A percentile compares a stretch with the other conserved stretches of the same genome.
phyloP scores from a whole-genome alignment of 2,797 vertebrate species.

The Enteromius anoplus region DNA sequence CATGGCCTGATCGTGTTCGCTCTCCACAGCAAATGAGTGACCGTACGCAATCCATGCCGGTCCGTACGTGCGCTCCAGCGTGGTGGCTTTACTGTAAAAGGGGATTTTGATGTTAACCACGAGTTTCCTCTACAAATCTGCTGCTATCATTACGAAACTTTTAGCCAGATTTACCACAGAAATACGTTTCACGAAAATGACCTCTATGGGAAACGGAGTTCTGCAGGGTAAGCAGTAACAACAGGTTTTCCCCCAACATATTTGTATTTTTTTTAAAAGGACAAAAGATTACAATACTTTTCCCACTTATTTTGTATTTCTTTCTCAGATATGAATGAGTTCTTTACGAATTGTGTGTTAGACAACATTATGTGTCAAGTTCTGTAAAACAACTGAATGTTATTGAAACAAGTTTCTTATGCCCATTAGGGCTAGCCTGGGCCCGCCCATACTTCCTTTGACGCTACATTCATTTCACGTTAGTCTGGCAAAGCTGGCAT shows the following conservation, averaged over 20 bases:
- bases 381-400: neutral
- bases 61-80: conserved; percentile 93
- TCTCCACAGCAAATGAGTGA: conserved; percentile 97
- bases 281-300: neutral
- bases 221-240: neutral
- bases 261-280: neutral
- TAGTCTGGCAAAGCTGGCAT: too few species aligned
- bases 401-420: neutral
- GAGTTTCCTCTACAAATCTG: neutral
- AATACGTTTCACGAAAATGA: neutral
- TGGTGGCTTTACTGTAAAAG: conserved; percentile 91
- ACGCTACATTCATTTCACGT: too few species aligned
- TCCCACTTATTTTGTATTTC: neutral
- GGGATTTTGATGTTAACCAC: conserved; percentile 28
- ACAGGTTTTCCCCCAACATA: neutral
- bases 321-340: too few species aligned
- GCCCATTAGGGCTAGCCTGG: neutral
- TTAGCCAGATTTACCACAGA: conserved; percentile 17
- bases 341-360: neutral
- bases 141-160: neutral
- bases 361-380: neutral
- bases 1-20: conserved; percentile 98
- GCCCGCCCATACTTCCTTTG: too few species aligned
- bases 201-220: neutral
- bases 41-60: conserved; percentile 98